Evolutionary conservation across 2,113 vertebrate species (phyloP).

Genomic region (Muntiacus muntjak): DNA sequence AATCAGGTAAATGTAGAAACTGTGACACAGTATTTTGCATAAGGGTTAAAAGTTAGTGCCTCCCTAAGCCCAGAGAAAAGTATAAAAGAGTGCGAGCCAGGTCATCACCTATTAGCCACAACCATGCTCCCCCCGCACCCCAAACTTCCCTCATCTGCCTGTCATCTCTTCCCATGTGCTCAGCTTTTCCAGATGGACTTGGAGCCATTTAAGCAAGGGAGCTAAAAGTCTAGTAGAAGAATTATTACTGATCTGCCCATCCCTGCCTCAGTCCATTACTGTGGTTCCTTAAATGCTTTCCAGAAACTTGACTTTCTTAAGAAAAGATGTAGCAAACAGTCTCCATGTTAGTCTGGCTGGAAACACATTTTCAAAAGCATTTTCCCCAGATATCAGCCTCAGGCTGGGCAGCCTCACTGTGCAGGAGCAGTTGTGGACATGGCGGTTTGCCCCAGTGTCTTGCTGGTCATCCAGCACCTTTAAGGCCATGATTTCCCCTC

Average conservation of each 20-base stretch:
- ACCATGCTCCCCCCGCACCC: accelerated
- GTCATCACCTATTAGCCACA: neutral
- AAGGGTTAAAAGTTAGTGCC: neutral
- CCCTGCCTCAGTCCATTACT: neutral
- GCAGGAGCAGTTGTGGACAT: neutral
- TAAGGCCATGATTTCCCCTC: neutral
- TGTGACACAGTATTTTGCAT: neutral
- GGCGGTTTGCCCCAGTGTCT: neutral
- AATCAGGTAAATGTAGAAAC: neutral
- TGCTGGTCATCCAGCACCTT: neutral
- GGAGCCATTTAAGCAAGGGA: neutral
- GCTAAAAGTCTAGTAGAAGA: neutral
- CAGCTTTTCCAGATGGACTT: neutral
- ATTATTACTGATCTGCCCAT: neutral
- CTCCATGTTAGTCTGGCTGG: neutral
- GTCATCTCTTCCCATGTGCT: neutral
- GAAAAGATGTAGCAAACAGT: neutral
- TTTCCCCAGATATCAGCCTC: neutral
- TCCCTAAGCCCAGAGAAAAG: neutral
- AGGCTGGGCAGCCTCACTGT: neutral
- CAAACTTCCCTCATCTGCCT: neutral
- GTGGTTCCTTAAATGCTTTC: neutral
- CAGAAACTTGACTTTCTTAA: neutral
- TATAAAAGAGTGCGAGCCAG: too few relatives aligned
- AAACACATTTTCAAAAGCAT: neutral